Conservation (phyloP, 2,888 invertebrate species). For the Acronicta psi region DNA sequence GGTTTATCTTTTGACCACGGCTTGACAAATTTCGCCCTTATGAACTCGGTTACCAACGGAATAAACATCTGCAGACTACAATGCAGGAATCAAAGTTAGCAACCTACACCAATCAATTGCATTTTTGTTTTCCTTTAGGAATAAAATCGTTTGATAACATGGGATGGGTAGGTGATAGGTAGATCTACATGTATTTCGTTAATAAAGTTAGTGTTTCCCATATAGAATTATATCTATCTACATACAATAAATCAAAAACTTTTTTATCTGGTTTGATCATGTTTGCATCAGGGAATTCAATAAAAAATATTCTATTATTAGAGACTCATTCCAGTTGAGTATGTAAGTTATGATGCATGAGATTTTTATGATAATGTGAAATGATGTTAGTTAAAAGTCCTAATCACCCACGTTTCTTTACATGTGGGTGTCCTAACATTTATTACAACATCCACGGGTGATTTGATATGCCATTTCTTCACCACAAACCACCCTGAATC, state of each 20-base stretch:
- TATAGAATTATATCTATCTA: constrained; percentile 2
- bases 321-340: not conserved
- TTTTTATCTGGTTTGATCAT: constrained; percentile 4
- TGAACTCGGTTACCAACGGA: too few relatives aligned
- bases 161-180: not conserved
- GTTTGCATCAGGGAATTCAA: not conserved
- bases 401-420: not conserved
- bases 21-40: too few relatives aligned
- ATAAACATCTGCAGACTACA: too few relatives aligned
- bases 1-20: too few relatives aligned
- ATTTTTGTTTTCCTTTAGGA: too few relatives aligned
- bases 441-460: not conserved
- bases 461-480: not conserved
- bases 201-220: constrained; percentile 9
- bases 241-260: constrained; percentile 30
- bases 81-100: too few relatives aligned
- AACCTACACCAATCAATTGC: too few relatives aligned
- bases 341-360: too few relatives aligned
- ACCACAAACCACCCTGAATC: too few relatives aligned
- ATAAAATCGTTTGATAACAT: not conserved
- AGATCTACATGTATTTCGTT: not conserved
- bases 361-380: too few relatives aligned
- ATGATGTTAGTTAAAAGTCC: too few relatives aligned
- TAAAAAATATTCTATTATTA: not conserved
- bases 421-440: not conserved